These are phyloP conservation scores for Delphinus delphis DNA, from an alignment of 2,113 vertebrate species.

Conservation along the genomic window DNA sequence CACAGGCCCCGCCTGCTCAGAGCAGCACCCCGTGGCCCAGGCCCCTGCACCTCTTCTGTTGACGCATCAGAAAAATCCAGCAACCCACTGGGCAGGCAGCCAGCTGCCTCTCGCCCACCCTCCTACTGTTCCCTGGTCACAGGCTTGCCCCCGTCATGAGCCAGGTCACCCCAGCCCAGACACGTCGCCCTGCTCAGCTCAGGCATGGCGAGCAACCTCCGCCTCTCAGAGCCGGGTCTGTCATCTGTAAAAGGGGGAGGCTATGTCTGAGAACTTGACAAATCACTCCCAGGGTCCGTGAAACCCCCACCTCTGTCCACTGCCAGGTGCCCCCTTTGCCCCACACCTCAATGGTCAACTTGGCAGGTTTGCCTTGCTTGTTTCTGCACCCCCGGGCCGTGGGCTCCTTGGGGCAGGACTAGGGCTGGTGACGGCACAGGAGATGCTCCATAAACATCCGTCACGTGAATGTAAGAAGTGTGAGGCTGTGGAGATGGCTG, in stretches of 20 bases:
- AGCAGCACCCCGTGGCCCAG: background rate
- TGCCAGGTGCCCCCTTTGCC: background rate
- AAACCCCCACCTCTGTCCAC: background rate
- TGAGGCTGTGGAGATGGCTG: background rate
- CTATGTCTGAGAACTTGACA: background rate
- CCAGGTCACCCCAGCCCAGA: background rate
- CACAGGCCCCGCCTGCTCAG: too few species aligned
- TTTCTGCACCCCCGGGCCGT: background rate
- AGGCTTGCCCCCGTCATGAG: too few species aligned
- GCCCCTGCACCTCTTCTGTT: background rate
- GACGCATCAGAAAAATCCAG: background rate
- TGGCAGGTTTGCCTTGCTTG: background rate
- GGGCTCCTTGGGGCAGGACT: background rate
- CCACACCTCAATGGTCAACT: accelerated
- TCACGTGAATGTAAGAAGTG: background rate
- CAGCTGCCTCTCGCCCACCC: background rate
- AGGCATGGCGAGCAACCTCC: background rate
- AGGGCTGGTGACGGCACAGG: background rate
- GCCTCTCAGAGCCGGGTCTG: background rate
- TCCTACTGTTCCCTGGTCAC: background rate
- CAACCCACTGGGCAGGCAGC: background rate
- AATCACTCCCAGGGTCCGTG: background rate
- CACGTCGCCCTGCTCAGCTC: background rate
- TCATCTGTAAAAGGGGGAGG: background rate
- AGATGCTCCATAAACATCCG: background rate